phyloP scores from a whole-genome alignment of 2,888 invertebrate genomes.

The Drosophila villosipedis region DNA sequence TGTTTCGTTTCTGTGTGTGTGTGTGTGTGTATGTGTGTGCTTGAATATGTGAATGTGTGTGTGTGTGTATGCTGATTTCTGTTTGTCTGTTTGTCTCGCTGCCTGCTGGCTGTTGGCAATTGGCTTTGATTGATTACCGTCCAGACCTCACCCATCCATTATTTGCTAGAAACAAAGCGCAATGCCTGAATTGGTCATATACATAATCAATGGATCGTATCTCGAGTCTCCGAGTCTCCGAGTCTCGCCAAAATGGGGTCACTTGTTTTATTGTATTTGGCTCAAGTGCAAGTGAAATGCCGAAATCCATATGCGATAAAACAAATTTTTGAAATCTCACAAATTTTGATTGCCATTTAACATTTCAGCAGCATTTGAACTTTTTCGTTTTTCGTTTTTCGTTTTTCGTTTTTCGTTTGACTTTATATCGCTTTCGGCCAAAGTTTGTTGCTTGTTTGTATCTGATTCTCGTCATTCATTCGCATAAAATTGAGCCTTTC shows the following conservation, averaged over 20 bases:
- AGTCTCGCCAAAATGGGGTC: constrained; percentile 58
- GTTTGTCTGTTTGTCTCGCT: constrained; percentile 8
- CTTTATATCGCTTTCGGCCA: neutral
- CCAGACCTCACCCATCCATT: constrained; percentile 61
- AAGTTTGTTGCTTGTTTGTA: constrained; percentile 16
- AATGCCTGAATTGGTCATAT: constrained; percentile 52
- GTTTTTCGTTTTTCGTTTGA: constrained; percentile 25
- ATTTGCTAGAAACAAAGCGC: constrained; percentile 46
- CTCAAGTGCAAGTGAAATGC: constrained; percentile 70
- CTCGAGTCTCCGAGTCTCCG: constrained; percentile 1
- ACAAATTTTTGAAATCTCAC: neutral
- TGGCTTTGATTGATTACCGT: constrained; percentile 68
- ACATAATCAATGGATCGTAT: constrained; percentile 35
- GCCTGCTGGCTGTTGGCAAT: constrained; percentile 34
- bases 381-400: constrained; percentile 23
- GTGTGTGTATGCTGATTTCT: neutral
- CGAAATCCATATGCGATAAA: neutral
- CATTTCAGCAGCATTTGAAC: constrained; percentile 51
- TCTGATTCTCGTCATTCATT: constrained; percentile 9
- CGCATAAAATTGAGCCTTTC: neutral
- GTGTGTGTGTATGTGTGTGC: neutral
- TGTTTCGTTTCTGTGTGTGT: neutral
- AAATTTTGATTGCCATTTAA: constrained; percentile 1
- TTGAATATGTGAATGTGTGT: neutral
- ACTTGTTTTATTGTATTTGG: constrained; percentile 44